phyloP scores from a whole-genome alignment of 2,113 vertebrate species.

The Amphilophus citrinellus region DNA sequence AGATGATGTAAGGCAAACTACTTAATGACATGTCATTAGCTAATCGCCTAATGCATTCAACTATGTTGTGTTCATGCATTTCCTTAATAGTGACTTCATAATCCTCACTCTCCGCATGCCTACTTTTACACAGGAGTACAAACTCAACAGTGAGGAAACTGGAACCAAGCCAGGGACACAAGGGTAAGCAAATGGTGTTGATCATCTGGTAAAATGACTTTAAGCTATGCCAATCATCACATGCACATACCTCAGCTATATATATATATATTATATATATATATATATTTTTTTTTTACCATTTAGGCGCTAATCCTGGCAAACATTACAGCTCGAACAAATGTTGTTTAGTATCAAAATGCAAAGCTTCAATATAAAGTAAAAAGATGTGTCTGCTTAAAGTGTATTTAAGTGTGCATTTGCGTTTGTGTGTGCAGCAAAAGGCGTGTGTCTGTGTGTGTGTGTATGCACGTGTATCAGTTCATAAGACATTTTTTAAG shows the following conservation, averaged over 20 bases:
- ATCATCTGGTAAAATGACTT: slow-evolving; percentile 62
- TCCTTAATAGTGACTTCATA: slow-evolving; percentile 55
- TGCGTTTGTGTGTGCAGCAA: slow-evolving; percentile 7
- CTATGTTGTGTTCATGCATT: slow-evolving; percentile 37
- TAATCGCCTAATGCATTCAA: slow-evolving; percentile 41
- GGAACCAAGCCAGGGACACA: slow-evolving; percentile 46
- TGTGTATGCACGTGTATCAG: slow-evolving; percentile 51
- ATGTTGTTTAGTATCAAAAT: slow-evolving; percentile 51
- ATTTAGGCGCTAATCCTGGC: slow-evolving; percentile 7
- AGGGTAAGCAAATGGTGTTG: slow-evolving; percentile 34
- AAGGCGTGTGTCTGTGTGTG: slow-evolving; percentile 15
- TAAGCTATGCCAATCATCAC: slow-evolving; percentile 59
- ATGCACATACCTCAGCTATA: slow-evolving; percentile 29
- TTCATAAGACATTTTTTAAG: slow-evolving; percentile 55
- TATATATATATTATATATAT: neutral
- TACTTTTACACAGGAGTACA: slow-evolving; percentile 22
- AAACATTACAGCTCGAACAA: slow-evolving; percentile 23
- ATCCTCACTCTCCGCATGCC: slow-evolving; percentile 45
- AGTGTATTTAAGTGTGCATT: slow-evolving; percentile 10
- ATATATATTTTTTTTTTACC: neutral
- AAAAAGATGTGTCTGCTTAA: slow-evolving; percentile 27
- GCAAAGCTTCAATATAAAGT: slow-evolving; percentile 48
- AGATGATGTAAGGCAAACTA: slow-evolving; percentile 54
- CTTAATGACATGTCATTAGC: slow-evolving; percentile 59
- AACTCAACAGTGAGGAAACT: slow-evolving; percentile 37